Evolutionary conservation across 2,113 vertebrate species (phyloP).

Genomic region (Callopanchax toddi): DNA sequence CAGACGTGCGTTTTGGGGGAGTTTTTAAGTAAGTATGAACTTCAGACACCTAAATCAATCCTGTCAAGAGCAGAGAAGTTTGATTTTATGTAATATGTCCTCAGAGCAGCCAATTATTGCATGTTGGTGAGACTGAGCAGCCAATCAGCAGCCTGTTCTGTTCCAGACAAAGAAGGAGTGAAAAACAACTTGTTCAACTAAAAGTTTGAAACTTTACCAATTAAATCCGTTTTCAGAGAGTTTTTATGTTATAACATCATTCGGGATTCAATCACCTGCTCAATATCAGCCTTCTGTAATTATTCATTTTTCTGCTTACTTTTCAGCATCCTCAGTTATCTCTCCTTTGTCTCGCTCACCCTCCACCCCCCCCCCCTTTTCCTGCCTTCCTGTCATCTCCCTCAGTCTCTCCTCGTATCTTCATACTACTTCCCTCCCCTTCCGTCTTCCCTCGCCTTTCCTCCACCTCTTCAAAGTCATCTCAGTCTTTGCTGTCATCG

Average conservation of each 20-base stretch:
- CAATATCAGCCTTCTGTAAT: neutral
- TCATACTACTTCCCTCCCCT: constrained; percentile 37
- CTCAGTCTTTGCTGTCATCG: constrained; percentile 51
- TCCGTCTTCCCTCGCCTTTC: constrained; percentile 39
- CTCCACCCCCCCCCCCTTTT: neutral
- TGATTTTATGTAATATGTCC: neutral
- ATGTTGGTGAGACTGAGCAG: too few species aligned
- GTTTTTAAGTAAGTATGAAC: neutral
- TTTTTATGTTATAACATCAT: too few species aligned
- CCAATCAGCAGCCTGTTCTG: too few species aligned
- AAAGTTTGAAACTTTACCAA: neutral
- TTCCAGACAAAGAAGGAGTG: too few species aligned
- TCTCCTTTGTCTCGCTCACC: neutral
- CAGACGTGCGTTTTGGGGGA: neutral
- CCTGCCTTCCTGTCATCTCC: constrained; percentile 29
- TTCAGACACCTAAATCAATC: neutral
- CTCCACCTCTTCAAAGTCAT: constrained; percentile 63
- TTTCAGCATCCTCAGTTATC: neutral
- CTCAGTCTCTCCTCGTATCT: constrained; percentile 31
- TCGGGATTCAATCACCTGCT: too few species aligned
- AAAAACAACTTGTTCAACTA: neutral
- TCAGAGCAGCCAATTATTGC: too few species aligned
- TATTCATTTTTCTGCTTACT: neutral
- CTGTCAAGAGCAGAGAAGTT: neutral
- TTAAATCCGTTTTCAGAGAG: too few species aligned